Evolutionary conservation across 2,113 vertebrate species (phyloP).

Genomic region (Sminthopsis crassicaudata): DNA sequence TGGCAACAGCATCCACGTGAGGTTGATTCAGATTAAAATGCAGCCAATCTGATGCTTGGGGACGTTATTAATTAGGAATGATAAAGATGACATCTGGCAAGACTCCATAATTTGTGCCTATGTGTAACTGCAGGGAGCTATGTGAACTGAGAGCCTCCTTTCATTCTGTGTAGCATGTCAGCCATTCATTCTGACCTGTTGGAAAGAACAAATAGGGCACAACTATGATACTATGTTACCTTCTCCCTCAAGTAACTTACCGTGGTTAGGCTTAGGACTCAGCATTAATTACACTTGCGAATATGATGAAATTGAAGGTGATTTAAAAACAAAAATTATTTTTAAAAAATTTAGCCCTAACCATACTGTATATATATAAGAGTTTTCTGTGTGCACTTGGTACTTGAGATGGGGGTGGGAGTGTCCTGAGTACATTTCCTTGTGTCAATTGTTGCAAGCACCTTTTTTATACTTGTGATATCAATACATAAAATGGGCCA

Average conservation of each 20-base stretch:
- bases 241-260: neutral
- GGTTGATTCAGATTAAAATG: neutral
- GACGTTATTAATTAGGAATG: neutral
- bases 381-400: neutral
- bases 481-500: neutral
- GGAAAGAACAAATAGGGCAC: neutral
- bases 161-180: neutral
- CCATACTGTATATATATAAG: neutral
- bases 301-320: neutral
- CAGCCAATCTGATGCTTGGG: neutral
- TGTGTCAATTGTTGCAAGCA: neutral
- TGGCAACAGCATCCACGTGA: neutral
- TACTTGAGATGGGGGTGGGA: neutral
- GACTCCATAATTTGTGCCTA: neutral
- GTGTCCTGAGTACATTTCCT: neutral
- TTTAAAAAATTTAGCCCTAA: neutral
- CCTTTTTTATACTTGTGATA: neutral
- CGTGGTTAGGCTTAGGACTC: neutral
- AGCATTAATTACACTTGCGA: neutral
- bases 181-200: neutral
- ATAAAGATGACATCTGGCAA: neutral
- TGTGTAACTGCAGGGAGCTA: neutral
- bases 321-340: neutral
- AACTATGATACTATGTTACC: neutral
- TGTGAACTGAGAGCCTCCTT: neutral